Percentiles rank a stretch among this genome's conserved stretches.
These are phyloP conservation scores for Resseliella maxima DNA, from an alignment of 2,888 invertebrate genomes.

Conservation along the genomic window DNA sequence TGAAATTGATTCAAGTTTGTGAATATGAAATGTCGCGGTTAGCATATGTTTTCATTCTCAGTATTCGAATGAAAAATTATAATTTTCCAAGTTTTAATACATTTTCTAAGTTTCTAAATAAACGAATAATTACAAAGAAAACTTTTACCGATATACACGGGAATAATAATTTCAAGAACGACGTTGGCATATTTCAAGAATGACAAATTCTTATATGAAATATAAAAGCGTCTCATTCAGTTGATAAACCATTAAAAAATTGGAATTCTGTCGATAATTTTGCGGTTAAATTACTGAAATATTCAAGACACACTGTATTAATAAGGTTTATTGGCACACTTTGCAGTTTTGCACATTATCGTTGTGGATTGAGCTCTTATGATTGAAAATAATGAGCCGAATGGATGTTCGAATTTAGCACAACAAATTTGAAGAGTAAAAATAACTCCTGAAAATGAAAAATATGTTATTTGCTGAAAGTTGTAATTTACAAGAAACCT, in stretches of 20 bases:
- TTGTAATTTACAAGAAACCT: not conserved
- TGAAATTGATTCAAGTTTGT: not conserved
- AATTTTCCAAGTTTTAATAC: not conserved
- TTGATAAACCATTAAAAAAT: not conserved
- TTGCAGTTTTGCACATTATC: not conserved
- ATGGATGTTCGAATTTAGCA: not conserved
- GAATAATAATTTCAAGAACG: no score
- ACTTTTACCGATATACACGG: no score
- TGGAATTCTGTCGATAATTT: not conserved
- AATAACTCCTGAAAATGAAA: not conserved
- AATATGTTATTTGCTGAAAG: not conserved
- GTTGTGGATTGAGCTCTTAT: not conserved
- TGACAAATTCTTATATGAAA: not conserved
- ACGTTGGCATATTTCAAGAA: no score
- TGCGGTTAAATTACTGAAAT: constrained; percentile 38
- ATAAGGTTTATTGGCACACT: not conserved
- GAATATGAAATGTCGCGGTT: not conserved
- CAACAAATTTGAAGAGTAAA: no score
- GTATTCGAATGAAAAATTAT: not conserved
- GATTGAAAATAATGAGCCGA: not conserved
- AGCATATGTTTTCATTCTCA: not conserved
- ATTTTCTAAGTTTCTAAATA: not conserved
- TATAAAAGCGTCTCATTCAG: not conserved
- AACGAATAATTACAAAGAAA: not conserved
- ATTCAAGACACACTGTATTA: not conserved